Evolutionary conservation across 2,113 vertebrate genomes (phyloP), one percentile per base, ranked within the genome.

Genomic region (Ursus arctos): DNA sequence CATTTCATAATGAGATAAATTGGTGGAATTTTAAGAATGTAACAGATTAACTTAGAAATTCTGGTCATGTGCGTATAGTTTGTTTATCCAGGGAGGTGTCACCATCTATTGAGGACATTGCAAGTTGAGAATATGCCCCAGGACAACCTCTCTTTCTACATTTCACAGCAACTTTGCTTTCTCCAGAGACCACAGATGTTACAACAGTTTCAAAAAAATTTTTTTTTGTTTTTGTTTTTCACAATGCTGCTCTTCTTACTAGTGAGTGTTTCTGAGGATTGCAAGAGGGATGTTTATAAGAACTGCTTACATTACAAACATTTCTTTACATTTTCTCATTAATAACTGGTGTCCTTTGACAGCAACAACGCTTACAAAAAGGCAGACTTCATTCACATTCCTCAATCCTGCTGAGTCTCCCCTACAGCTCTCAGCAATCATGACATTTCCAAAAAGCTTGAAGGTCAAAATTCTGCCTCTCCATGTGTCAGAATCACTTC

Each of bases 381-480:
- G 47, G 57, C 63, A 93, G 57, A 84, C 53, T 90, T 97, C 94
- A 95, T 97, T 95, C 95, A 94, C 95, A 97, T 96, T 96, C 87
- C 80, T 96, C 57, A n/a, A 15, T 88, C 96, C 93, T 95, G 72
- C 92, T 57, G 89, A 77, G 82, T 81, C 59, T 83, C 55, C 65
- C 92, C 82, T 49, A 43, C 47, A 96, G 72, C 55, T 97, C 95
- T 94, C 94, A 85, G 63, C 84, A 95, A 84, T 53, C 88, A 80
- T 40, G 87, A 82, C 65, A 77, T 57, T 97, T 96, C 74, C 80
- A 92, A 76, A 98, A 96, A 69, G 36, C 28, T 55, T 72, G 79
- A 96, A 96, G 86, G 89, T 96, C 93, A 96, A 76, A 89, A 96
- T 92, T 96, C 74, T 87, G 36, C 24, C 63, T 96, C 74, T 92